Evolutionary conservation across 1,140 invertebrate genomes (phyloP), one percentile per base, ranked within the genome.

Genomic region (Drosophila littoralis): DNA sequence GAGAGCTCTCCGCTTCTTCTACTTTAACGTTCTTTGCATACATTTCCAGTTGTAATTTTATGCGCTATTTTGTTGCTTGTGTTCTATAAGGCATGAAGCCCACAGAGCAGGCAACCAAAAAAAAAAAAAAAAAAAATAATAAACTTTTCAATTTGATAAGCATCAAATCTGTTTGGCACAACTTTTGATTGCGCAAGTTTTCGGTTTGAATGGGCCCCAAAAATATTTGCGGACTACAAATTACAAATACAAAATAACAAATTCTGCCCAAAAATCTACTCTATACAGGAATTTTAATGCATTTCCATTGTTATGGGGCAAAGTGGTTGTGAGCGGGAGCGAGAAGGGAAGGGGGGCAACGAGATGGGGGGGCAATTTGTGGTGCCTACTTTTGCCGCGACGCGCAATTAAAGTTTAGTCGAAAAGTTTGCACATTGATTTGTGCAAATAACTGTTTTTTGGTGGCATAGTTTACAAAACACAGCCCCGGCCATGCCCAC

Each of bases 171-270:
- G 74, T 65, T 28, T 73, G 48, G 59, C 72, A 42, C 77, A 88
- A 88, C 79, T 88, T 88, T 88, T 88, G 83, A 88, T 88, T 88
- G 83, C 83, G 75, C 76, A 89, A 88, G 79, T 88, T 88, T 88
- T 75, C 35, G 12, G 36, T 15, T 32, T 17, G 38, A 58, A 51
- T 68, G 38, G 57, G 66, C 57, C 59, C 59, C 59, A 81, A 80
- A 79, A 78, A 80, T 80, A 79, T 79, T 43, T 46, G 35, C 7
- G 15, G 70, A 83, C 80, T 76, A 83, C 71, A 81, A 61, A 46
- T 38, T 55, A 38, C 32, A 60, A 17, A 48, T 43, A 50, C 15
- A 50, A 36, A 61, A 48, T 48, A 61, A 38, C 45, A 35, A 52
- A 69, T 65, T 40, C 5, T 36, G 46, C 15, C n/a, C 17, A 4